Conservation (phyloP, 2,888 invertebrate genomes). For the Coremacera marginata region DNA sequence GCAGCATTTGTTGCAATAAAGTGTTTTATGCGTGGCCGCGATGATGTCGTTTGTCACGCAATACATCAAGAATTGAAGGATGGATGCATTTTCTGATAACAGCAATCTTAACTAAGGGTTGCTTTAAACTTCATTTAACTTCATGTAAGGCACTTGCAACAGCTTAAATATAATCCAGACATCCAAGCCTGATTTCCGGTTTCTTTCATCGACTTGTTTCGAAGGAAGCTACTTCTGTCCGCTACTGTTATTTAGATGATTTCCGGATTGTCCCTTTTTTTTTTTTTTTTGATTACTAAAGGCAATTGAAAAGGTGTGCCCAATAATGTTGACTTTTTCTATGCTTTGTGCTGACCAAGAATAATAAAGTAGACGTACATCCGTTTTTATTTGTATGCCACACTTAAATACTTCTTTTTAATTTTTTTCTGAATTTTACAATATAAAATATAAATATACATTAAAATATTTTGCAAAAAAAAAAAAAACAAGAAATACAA, state of each 20-base stretch:
- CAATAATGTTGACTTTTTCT: neutral
- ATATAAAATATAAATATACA: slow-evolving; percentile 63
- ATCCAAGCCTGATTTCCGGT: neutral
- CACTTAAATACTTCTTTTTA: neutral
- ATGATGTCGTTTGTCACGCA: slow-evolving; percentile 7
- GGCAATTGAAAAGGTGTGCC: slow-evolving; percentile 7
- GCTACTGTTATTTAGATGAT: slow-evolving; percentile 7
- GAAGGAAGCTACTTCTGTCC: neutral
- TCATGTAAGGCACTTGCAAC: neutral
- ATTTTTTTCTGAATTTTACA: neutral
- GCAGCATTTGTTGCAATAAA: neutral
- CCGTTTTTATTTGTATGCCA: slow-evolving; percentile 3
- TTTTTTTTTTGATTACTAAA: neutral
- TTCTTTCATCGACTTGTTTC: neutral
- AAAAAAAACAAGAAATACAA: slow-evolving; percentile 3
- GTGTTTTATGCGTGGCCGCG: slow-evolving; percentile 19
- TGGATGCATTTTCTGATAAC: neutral
- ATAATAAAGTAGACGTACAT: slow-evolving; percentile 16
- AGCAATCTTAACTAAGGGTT: neutral
- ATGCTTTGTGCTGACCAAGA: neutral
- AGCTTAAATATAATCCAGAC: neutral
- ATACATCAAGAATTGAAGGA: slow-evolving; percentile 9
- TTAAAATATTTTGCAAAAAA: slow-evolving; percentile 59
- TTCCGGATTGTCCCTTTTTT: neutral
- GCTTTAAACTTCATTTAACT: neutral